Percentiles rank a stretch among this genome's conserved stretches.
These are phyloP conservation scores for Ptycholaimellus sp. DNA, from an alignment of 2,888 invertebrate genomes.

Conservation along the genomic window DNA sequence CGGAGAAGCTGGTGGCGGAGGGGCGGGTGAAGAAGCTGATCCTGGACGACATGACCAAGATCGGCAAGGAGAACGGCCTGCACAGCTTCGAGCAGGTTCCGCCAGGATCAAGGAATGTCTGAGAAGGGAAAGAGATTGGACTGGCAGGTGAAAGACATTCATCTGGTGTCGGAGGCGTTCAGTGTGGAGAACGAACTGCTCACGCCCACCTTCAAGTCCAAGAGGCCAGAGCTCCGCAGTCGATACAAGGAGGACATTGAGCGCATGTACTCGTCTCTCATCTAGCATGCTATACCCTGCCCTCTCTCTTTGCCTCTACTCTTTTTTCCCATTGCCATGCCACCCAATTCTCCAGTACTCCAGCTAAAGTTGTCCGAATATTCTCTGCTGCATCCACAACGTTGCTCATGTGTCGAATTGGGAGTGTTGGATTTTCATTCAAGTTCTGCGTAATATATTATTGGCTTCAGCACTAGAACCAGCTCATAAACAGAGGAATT, in stretches of 20 bases:
- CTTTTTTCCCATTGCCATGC: too few species aligned
- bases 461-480: too few species aligned
- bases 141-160: slow-evolving; percentile 47
- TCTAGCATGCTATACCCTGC: too few species aligned
- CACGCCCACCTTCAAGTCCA: slow-evolving; percentile 82
- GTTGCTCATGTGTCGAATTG: too few species aligned
- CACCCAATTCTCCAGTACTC: too few species aligned
- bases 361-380: too few species aligned
- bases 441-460: too few species aligned
- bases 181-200: slow-evolving; percentile 83
- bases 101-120: background rate
- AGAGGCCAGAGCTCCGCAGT: slow-evolving; percentile 40
- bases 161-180: slow-evolving; percentile 75
- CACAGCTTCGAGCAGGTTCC: slow-evolving; percentile 84
- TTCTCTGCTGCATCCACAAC: too few species aligned
- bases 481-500: too few species aligned
- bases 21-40: slow-evolving; percentile 56
- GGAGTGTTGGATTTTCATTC: too few species aligned
- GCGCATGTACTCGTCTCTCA: background rate
- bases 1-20: slow-evolving; percentile 16
- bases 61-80: slow-evolving; percentile 67
- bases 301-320: too few species aligned
- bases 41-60: slow-evolving; percentile 58
- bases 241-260: background rate
- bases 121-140: background rate